These are phyloP conservation scores for Ceyx melanurus DNA, from an alignment of 2,113 vertebrate genomes.

Conservation along the genomic window DNA sequence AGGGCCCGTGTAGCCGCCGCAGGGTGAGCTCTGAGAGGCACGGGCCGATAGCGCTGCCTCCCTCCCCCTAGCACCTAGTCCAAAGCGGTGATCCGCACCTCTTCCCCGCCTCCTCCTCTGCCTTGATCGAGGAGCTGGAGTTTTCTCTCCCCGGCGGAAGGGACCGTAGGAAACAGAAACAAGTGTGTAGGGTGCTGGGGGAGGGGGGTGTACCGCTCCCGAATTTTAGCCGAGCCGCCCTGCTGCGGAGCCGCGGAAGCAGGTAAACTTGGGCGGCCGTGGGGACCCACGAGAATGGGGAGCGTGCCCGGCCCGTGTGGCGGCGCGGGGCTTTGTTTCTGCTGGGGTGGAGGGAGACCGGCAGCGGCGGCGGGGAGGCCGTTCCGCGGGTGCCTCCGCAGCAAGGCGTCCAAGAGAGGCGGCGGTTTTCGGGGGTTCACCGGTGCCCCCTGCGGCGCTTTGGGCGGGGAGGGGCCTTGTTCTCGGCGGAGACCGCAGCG, in stretches of 20 bases:
- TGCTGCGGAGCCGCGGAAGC: background rate
- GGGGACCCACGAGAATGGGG: rapidly evolving
- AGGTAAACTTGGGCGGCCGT: background rate
- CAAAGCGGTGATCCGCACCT: background rate
- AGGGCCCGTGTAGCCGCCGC: too few relatives aligned
- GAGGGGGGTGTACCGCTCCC: background rate
- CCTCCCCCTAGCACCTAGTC: background rate
- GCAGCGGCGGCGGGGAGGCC: background rate
- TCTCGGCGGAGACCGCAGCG: background rate
- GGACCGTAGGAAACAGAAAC: background rate
- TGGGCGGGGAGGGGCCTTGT: background rate
- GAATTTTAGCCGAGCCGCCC: too few relatives aligned
- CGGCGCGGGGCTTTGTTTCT: background rate
- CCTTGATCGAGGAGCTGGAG: background rate
- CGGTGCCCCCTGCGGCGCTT: too few relatives aligned
- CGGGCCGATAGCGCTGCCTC: background rate
- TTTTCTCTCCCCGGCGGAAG: background rate
- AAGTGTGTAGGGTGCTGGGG: background rate
- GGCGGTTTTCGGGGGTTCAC: rapidly evolving
- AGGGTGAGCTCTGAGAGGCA: background rate
- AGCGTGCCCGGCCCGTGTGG: background rate
- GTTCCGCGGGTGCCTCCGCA: background rate
- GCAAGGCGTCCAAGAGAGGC: background rate
- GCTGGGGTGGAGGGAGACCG: background rate
- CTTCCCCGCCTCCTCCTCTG: constrained; percentile 5